Conservation (phyloP, 2,113 vertebrate species). For the Trachemys scripta region DNA sequence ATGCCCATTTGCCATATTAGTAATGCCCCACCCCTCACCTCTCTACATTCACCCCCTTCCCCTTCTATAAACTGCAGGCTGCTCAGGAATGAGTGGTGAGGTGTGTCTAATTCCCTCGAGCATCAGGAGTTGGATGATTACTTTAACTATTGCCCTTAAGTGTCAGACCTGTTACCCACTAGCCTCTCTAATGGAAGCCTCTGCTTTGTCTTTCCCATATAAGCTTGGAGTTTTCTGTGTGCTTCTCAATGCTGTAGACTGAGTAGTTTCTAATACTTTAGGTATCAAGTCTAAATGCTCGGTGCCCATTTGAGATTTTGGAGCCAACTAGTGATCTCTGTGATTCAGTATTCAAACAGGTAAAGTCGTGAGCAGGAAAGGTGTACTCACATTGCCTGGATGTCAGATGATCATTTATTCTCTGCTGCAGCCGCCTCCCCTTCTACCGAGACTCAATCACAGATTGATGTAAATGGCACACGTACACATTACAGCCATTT, state of each 20-base stretch:
- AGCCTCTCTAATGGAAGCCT: neutral
- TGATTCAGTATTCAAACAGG: neutral
- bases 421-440: neutral
- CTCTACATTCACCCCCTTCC: no score
- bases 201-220: neutral
- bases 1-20: neutral
- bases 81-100: no score
- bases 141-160: neutral
- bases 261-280: neutral
- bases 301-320: neutral
- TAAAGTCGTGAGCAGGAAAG: neutral
- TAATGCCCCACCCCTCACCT: neutral
- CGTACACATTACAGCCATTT: neutral
- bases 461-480: neutral
- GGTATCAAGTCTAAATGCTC: neutral
- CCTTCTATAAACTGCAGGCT: neutral
- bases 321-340: neutral
- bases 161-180: neutral
- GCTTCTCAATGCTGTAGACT: neutral
- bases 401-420: neutral
- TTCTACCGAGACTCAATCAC: neutral
- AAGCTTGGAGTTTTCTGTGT: neutral
- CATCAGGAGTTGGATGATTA: no score
- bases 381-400: neutral
- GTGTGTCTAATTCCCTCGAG: no score